Base-by-base conservation (phyloP, 2,888 invertebrate species). In the Zygothrica quintamaculata region DNA sequence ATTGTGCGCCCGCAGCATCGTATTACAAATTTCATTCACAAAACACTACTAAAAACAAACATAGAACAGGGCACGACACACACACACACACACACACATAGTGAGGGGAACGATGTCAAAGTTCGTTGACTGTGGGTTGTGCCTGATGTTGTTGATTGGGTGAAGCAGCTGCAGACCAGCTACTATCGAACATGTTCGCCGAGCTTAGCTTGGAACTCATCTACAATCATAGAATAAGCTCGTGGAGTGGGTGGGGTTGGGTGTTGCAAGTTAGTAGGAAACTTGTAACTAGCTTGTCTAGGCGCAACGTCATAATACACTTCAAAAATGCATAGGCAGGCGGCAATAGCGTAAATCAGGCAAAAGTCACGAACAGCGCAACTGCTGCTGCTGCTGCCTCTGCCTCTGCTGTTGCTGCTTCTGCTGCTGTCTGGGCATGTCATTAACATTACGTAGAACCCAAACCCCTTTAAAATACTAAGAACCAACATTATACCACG, bases 1-100 rank as follows among this genome's bases (percentile, higher is more conserved):
- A 73, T 64, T 56, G 64, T 69, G 34, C 48, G 33, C 59, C 61
- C 58, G 74, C 77, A 74, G 87, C 89, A 87, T 89, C 88, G 87
- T 76, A 80, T 87, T 88, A 84, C 87, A 73, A 74, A 79, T 86
- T 88, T 89, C 89, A 88, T 89, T 89, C 84, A 88, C 84, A 86
- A 88, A 88, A 77, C 65, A 65, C 52, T 71, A 43, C 72, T 50
- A 68, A 65, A 68, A 61, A 56, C 57, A 66, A 59, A 65, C 70
- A 68, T 48, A 18, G 29, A 34, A n/a, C n/a, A n/a, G 31, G 25
- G 33, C 46, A 22, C n/a, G 39, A 37, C 13, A 29, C n/a, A 25
- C 11, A 37, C 16, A 15, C 12, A 25, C n/a, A 37, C 13, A 29
- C n/a, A 25, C 11, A 37, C 16, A 15, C 12, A 25, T n/a, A 29